phyloP scores from a whole-genome alignment of 92 coral and sea anemone genomes.

The Isaurus tuberculatus region DNA sequence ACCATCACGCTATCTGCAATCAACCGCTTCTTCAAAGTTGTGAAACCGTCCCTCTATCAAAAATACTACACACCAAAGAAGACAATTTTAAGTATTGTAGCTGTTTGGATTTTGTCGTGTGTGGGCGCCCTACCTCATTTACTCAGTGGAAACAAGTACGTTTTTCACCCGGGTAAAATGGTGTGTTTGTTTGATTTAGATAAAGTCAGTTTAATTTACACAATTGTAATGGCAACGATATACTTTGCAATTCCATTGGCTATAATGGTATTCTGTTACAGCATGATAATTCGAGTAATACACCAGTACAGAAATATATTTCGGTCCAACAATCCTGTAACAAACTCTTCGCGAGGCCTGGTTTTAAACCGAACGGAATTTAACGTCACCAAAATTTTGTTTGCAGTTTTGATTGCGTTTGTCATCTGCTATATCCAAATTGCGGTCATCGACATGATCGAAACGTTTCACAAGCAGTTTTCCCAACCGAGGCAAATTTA shows the following conservation, averaged over 20 bases:
- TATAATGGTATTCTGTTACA: slow-evolving; percentile 33
- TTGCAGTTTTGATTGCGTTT: slow-evolving; percentile 34
- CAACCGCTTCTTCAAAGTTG: slow-evolving; percentile 45
- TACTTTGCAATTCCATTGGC: slow-evolving; percentile 18
- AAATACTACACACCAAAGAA: slow-evolving; percentile 28
- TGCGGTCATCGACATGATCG: slow-evolving; percentile 38
- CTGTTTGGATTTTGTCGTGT: slow-evolving; percentile 18
- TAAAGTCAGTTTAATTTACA: slow-evolving; percentile 8
- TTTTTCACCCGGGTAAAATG: slow-evolving; percentile 46
- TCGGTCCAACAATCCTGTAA: neutral
- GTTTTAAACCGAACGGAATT: slow-evolving; percentile 16
- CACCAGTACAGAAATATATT: slow-evolving; percentile 19
- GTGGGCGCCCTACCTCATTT: slow-evolving; percentile 33
- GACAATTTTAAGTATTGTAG: slow-evolving; percentile 26
- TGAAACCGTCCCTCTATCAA: slow-evolving; percentile 16
- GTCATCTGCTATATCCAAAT: slow-evolving; percentile 28
- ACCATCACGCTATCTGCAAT: slow-evolving; percentile 33
- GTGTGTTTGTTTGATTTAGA: slow-evolving; percentile 32
- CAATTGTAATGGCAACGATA: slow-evolving; percentile 13
- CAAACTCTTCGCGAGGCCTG: neutral
- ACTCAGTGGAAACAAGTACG: slow-evolving; percentile 36
- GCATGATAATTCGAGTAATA: slow-evolving; percentile 18
- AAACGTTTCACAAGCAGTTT: slow-evolving; percentile 20
- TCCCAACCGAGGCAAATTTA: slow-evolving; percentile 41
- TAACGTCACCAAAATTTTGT: slow-evolving; percentile 25